Percentiles rank a stretch among this genome's conserved stretches.
These are phyloP conservation scores for Rhorus exstirpatorius DNA, from an alignment of 2,888 invertebrate species.

Conservation along the genomic window DNA sequence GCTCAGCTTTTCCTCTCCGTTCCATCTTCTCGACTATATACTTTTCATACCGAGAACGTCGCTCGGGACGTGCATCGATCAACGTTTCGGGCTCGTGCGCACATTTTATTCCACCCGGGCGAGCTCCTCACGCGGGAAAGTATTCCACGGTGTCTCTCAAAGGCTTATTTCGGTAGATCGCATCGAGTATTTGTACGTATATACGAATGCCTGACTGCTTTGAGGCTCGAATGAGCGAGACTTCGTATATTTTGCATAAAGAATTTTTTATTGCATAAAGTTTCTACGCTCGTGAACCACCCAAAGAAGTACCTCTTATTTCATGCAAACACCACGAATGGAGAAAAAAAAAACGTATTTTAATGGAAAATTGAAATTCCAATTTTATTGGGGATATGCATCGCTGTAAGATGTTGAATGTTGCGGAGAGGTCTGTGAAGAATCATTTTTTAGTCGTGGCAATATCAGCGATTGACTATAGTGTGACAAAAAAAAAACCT, in stretches of 20 bases:
- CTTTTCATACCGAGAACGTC: constrained; percentile 40
- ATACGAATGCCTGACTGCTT: constrained; percentile 20
- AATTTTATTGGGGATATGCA: no score
- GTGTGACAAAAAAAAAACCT: no score
- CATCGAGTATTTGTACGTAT: constrained; percentile 54
- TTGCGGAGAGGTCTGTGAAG: no score
- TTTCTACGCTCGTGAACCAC: constrained; percentile 7
- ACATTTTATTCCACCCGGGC: constrained; percentile 62
- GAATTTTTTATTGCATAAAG: constrained; percentile 18
- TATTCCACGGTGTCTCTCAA: constrained; percentile 66
- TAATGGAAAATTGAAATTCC: no score
- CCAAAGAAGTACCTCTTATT: not conserved
- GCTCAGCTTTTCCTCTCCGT: constrained; percentile 45
- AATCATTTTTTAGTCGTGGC: no score
- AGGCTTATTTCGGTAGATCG: constrained; percentile 68
- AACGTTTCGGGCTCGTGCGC: constrained; percentile 53
- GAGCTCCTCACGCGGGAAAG: constrained; percentile 55
- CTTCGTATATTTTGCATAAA: constrained; percentile 27
- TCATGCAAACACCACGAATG: not conserved
- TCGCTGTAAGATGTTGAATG: no score
- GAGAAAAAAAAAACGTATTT: no score
- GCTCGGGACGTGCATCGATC: constrained; percentile 64
- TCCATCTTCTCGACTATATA: constrained; percentile 31
- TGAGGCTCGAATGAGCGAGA: constrained; percentile 38
- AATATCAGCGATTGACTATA: no score